phyloP scores from a whole-genome alignment of 2,113 vertebrate species.

The Cathartes aura region DNA sequence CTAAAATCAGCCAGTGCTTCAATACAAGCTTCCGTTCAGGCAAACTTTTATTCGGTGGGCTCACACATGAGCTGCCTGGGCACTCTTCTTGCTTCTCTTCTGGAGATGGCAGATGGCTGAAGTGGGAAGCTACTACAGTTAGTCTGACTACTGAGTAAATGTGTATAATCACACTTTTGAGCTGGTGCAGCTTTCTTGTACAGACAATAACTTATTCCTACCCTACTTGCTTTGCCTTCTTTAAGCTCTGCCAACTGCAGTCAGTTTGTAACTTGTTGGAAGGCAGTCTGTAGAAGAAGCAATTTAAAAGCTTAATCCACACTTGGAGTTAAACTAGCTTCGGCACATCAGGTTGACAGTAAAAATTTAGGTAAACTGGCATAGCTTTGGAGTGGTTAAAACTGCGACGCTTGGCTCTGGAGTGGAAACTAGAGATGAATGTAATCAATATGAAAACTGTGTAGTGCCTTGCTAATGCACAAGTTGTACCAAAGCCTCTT shows the following conservation, averaged over 20 bases:
- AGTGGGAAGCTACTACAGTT: constrained; percentile 60
- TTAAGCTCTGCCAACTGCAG: constrained; percentile 11
- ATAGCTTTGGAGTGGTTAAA: neutral
- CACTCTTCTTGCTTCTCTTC: neutral
- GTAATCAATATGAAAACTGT: neutral
- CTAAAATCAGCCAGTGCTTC: neutral
- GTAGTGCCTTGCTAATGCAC: neutral
- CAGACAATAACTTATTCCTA: constrained; percentile 38
- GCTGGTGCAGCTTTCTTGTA: constrained; percentile 14
- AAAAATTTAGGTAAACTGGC: neutral
- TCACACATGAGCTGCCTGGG: neutral
- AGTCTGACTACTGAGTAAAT: constrained; percentile 52
- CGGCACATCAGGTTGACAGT: neutral
- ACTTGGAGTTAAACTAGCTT: neutral
- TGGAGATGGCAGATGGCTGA: constrained; percentile 53
- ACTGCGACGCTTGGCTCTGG: neutral
- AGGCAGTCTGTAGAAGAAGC: neutral
- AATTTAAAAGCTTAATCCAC: neutral
- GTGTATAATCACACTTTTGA: neutral
- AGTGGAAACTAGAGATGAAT: neutral
- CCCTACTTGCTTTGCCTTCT: neutral
- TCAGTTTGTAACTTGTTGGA: neutral
- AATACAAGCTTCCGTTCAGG: neutral
- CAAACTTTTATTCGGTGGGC: neutral
- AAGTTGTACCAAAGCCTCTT: neutral